phyloP scores from a whole-genome alignment of 2,113 vertebrate species.

The Chaenocephalus aceratus region DNA sequence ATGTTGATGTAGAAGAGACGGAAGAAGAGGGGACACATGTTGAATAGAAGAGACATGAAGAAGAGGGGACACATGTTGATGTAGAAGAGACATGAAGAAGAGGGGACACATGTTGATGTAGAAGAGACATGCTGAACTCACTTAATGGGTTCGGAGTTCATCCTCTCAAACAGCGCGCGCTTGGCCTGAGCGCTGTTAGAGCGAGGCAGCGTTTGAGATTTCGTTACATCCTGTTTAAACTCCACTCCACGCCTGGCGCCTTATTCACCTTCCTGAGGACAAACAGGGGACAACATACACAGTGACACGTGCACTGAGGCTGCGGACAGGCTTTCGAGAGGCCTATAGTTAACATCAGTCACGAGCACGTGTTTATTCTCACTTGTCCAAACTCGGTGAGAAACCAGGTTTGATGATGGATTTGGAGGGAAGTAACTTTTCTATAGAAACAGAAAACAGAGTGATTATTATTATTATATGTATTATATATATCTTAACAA shows the following conservation, averaged over 20 bases:
- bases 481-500: no score
- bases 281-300: background rate
- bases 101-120: no score
- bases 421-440: slow-evolving; percentile 82
- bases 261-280: slow-evolving; percentile 64
- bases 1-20: no score
- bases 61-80: no score
- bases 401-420: slow-evolving; percentile 76
- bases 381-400: slow-evolving; percentile 75
- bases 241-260: slow-evolving; percentile 51
- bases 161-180: slow-evolving; percentile 89
- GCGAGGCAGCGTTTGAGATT: slow-evolving; percentile 89
- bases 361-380: slow-evolving; percentile 1
- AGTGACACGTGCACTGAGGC: background rate
- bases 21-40: no score
- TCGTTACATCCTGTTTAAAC: slow-evolving; percentile 82
- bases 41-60: no score
- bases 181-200: slow-evolving; percentile 86
- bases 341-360: no score
- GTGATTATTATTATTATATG: background rate
- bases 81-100: no score
- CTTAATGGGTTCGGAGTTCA: slow-evolving; percentile 88
- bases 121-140: slow-evolving; percentile 54
- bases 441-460: slow-evolving; percentile 66
- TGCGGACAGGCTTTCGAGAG: background rate